Evolutionary conservation across 2,888 invertebrate species (phyloP), one percentile per base, ranked within the genome.

Genomic region (Athripsodes cinereus): DNA sequence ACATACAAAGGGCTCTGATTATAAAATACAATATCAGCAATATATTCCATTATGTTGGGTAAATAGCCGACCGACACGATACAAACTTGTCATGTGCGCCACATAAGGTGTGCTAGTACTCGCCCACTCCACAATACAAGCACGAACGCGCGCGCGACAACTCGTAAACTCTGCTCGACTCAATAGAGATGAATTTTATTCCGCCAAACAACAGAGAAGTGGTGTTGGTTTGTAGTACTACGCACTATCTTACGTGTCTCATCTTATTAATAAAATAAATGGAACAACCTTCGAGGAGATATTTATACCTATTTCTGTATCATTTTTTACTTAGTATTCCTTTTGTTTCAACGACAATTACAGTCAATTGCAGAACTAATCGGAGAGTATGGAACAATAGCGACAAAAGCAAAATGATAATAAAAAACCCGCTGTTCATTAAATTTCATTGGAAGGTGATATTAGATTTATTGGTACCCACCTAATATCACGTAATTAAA

Each of bases 11-110:
- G 63, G 59, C 55, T 40, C 61, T 59, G 63, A 63, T 63, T 63
- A 63, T 63, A 63, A 63, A 63, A 61, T 57, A 61, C 63, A 63
- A 63, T 63, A 63, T 63, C 61, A 57, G 61, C 63, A 61, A 63
- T 63, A 63, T 63, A 63, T 63, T 63, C 63, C 63, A 61, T 59
- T 61, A 61, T 63, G 51, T 57, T 56, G 58, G 56, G 60, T 60
- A 60, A 60, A 60, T 60, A 62, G 52, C 34, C 52, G 55, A 26
- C 56, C 60, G 62, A 63, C 63, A 63, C 59, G 59, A 59, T 61
- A 61, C 63, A 63, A 63, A 63, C 63, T 63, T 63, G 63, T 63
- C 63, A 61, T 52, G 52, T 31, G 55, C 61, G 63, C 63, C 63
- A 61, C 63, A 61, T 63, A 63, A 63, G 63, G 63, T 61, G 63